These are phyloP conservation scores for Delia radicum DNA, from an alignment of 1,140 invertebrate genomes.

Conservation along the genomic window DNA sequence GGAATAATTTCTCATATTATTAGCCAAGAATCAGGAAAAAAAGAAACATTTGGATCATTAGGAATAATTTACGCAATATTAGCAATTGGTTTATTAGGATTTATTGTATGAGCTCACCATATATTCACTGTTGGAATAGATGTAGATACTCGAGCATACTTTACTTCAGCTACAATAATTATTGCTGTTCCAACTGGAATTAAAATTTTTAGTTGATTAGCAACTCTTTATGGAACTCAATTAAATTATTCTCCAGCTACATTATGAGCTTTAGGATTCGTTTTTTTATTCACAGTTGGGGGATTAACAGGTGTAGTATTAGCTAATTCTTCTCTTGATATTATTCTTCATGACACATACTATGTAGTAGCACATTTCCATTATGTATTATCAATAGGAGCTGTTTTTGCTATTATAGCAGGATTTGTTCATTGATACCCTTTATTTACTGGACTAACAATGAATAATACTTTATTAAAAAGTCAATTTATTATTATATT, in stretches of 20 bases:
- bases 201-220: too few species aligned
- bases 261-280: constrained; percentile 69
- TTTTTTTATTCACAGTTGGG: constrained; percentile 69
- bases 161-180: constrained; percentile 73
- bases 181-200: too few species aligned
- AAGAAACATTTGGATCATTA: constrained; percentile 61
- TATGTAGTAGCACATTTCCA: constrained; percentile 63
- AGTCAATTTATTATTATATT: constrained; percentile 66
- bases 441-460: constrained; percentile 61
- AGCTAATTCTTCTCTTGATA: constrained; percentile 72
- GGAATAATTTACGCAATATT: constrained; percentile 68
- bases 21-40: too few species aligned
- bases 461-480: constrained; percentile 62
- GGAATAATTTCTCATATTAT: too few species aligned
- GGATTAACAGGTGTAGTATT: constrained; percentile 67
- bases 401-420: constrained; percentile 71
- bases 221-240: too few species aligned
- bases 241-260: too few species aligned
- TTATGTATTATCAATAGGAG: constrained; percentile 67
- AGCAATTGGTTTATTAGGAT: constrained; percentile 66
- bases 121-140: constrained; percentile 76
- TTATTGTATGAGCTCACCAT: constrained; percentile 71
- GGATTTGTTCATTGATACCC: constrained; percentile 69
- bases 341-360: too few species aligned
- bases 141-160: constrained; percentile 71